Percentiles rank a stretch among this genome's conserved stretches.
Conservation (phyloP, 1,140 invertebrate genomes). For the Euschistus heros region DNA sequence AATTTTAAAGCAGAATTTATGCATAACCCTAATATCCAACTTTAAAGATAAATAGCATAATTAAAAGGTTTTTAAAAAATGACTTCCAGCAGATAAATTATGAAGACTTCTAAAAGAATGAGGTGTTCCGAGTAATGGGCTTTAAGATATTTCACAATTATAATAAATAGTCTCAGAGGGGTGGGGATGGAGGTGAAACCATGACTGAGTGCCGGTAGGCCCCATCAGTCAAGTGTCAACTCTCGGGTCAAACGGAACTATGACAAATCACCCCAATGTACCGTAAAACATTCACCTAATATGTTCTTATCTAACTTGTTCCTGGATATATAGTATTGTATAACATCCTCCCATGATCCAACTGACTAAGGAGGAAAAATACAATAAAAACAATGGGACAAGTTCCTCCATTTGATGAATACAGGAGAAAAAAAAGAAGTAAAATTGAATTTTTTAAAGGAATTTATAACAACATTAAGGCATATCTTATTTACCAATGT, state of each 20-base stretch:
- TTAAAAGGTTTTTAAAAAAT: not conserved
- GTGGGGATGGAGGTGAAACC: not conserved
- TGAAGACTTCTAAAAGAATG: not conserved
- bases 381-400: no score
- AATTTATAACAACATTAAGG: no score
- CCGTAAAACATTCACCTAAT: no score
- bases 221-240: slow-evolving; percentile 2
- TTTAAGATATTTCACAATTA: not conserved
- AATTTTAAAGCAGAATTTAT: slow-evolving; percentile 1
- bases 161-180: slow-evolving; percentile 8
- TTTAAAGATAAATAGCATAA: not conserved
- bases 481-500: no score
- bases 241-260: not conserved
- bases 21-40: not conserved
- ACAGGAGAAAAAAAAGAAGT: no score
- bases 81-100: not conserved
- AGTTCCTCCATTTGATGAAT: no score
- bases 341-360: no score
- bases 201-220: not conserved
- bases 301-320: no score
- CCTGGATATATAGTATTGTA: no score
- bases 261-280: slow-evolving; percentile 4
- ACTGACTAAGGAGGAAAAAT: no score
- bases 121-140: slow-evolving; percentile 5
- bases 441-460: no score